A percentile compares a stretch with the other conserved stretches of the same genome.
Evolutionary conservation across 1,140 invertebrate species (phyloP).

Genomic region (Holotrichia oblita): DNA sequence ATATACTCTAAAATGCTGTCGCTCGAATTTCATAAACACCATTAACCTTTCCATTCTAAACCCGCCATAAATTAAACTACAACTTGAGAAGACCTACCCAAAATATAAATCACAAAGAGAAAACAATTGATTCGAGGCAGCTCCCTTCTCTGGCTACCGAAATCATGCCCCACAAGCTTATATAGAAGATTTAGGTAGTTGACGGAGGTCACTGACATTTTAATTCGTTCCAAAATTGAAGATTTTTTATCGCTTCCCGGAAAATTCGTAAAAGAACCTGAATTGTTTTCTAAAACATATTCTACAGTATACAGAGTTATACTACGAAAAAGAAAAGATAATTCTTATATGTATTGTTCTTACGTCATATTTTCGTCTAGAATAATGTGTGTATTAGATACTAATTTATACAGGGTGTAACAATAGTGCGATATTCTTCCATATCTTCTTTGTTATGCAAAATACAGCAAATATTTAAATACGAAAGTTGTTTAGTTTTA

Average conservation of each 20-base stretch:
- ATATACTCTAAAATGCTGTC: background rate
- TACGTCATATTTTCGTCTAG: too few species aligned
- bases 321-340: too few species aligned
- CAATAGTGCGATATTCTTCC: too few species aligned
- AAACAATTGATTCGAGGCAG: background rate
- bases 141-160: background rate
- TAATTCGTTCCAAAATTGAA: background rate
- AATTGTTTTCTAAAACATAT: too few species aligned
- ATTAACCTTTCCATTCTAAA: slow-evolving; percentile 2
- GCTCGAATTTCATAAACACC: background rate
- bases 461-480: too few species aligned
- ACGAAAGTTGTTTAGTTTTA: too few species aligned
- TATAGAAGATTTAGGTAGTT: background rate
- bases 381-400: too few species aligned
- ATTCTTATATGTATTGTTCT: too few species aligned
- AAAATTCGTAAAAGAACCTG: too few species aligned
- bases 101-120: slow-evolving; percentile 2
- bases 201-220: background rate
- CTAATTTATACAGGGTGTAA: too few species aligned
- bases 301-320: background rate
- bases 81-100: background rate
- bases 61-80: background rate
- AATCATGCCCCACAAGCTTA: background rate
- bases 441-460: too few species aligned
- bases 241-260: background rate